Percentiles rank a stretch among this genome's conserved stretches.
Evolutionary conservation across 2,888 invertebrate species (phyloP).

Genomic region (Graphium colonna): DNA sequence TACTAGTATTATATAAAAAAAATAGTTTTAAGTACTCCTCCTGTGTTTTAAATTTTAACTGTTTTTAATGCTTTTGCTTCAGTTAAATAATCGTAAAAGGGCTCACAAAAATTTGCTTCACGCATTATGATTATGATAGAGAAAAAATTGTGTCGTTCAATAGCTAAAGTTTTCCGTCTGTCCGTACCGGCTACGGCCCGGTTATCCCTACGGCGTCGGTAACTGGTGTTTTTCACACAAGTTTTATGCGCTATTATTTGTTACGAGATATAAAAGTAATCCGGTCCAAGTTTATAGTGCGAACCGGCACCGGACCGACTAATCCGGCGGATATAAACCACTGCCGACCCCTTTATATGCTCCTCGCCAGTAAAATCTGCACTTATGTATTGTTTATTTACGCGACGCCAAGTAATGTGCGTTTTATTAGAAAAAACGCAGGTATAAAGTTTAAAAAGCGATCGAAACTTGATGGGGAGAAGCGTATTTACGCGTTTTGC

Average conservation of each 20-base stretch:
- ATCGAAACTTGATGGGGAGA: background rate
- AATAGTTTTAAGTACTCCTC: too few species aligned
- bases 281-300: conserved; percentile 60
- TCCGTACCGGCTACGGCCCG: conserved; percentile 39
- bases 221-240: conserved; percentile 78
- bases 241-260: conserved; percentile 80
- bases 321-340: conserved; percentile 52
- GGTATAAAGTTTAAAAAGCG: background rate
- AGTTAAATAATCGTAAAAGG: too few species aligned
- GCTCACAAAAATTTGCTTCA: too few species aligned
- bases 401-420: conserved; percentile 22
- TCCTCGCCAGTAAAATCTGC: conserved; percentile 66
- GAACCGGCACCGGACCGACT: conserved; percentile 44
- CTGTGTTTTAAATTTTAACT: too few species aligned
- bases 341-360: conserved; percentile 68
- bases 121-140: too few species aligned
- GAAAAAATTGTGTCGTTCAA: background rate
- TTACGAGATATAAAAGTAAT: conserved; percentile 75
- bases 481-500: background rate
- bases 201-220: conserved; percentile 49
- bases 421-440: conserved; percentile 23
- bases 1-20: too few species aligned
- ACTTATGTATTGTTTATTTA: conserved; percentile 63
- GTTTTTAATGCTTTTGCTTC: too few species aligned
- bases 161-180: conserved; percentile 21